Base-by-base conservation (phyloP, 2,113 vertebrate genomes). In the Tragelaphus buxtoni region DNA sequence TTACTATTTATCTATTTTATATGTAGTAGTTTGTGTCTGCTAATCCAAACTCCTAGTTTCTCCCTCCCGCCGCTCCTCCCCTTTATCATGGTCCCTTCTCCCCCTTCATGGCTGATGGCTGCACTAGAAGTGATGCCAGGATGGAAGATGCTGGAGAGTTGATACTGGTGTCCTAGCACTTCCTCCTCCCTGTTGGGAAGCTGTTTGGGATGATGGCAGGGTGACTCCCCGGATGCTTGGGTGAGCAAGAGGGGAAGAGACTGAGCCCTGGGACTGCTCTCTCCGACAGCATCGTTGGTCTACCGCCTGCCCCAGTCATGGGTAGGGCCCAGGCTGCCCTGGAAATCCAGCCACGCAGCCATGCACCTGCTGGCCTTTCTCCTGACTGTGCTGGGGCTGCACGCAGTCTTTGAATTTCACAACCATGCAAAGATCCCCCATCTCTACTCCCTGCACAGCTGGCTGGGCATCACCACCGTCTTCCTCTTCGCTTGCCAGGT, bases 401-500 rank as follows among this genome's bases (percentile, higher is more conserved):
- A 96, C 0, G 99, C 99, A 0, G 99, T 99, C 63, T 99, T 99
- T 51, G 18, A 42, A 24, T 98, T 98, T 97, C 99, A 99, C 91
- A 99, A 98, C 0, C 9, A 42, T 1, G 3, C 91, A 0, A 55
- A 94, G 0, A 99, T 92, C 0, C 55, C 99, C 79, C 99, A 99
- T 95, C 98, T 99, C 69, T 99, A 99, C 97, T 99, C 99, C 0
- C 90, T 99, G 94, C 99, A 99, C 98, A 99, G 99, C 98, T 99
- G 99, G 99, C 92, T 99, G 92, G 99, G 99, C 35, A 98, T 99
- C 81, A 80, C n/a, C 18, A 98, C 99, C 0, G 83, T 98, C 2
- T 92, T 99, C 90, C 98, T 99, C 45, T 99, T 99, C 4, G 98
- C 99, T 84, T 97, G 98, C 18, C 99, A 99, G 99, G 99, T 99